Conservation (phyloP, 2,797 vertebrate species). For the Glyptemys insculpta region DNA sequence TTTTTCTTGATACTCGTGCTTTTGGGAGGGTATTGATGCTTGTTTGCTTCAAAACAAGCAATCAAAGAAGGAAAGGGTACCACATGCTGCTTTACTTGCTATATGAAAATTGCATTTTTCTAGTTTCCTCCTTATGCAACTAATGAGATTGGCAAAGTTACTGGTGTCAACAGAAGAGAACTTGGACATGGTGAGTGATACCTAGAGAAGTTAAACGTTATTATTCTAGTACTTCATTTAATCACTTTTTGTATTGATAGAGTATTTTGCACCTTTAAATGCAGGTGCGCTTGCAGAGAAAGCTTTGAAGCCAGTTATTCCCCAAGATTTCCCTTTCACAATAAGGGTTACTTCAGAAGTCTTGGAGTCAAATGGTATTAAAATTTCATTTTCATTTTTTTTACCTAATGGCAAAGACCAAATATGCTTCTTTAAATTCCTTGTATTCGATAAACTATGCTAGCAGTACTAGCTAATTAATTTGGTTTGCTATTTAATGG, state of each 20-base stretch:
- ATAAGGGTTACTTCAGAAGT: slow-evolving; percentile 97
- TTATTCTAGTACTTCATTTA: not conserved
- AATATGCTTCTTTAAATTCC: not conserved
- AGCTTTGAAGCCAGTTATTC: slow-evolving; percentile 92
- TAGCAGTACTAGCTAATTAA: not conserved
- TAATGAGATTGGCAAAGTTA: slow-evolving; percentile 94
- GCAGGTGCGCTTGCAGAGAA: slow-evolving; percentile 96
- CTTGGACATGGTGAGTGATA: slow-evolving; percentile 93
- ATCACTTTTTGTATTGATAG: slow-evolving; percentile 10
- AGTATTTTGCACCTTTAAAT: slow-evolving; percentile 33
- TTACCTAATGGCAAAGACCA: not conserved
- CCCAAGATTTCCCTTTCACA: slow-evolving; percentile 96
- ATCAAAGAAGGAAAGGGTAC: no score
- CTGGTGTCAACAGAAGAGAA: slow-evolving; percentile 92
- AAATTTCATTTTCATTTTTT: slow-evolving; percentile 8
- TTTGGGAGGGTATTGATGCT: not conserved
- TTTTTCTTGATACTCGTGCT: not conserved
- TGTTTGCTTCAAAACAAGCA: not conserved
- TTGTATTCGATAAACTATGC: not conserved
- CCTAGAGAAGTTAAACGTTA: not conserved
- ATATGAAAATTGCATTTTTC: not conserved
- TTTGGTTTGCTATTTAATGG: not conserved
- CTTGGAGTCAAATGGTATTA: slow-evolving; percentile 94
- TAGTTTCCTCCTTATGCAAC: slow-evolving; percentile 99
- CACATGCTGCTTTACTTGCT: not conserved